Evolutionary conservation across 2,888 invertebrate genomes (phyloP).

Genomic region (Napeogenes sylphis): DNA sequence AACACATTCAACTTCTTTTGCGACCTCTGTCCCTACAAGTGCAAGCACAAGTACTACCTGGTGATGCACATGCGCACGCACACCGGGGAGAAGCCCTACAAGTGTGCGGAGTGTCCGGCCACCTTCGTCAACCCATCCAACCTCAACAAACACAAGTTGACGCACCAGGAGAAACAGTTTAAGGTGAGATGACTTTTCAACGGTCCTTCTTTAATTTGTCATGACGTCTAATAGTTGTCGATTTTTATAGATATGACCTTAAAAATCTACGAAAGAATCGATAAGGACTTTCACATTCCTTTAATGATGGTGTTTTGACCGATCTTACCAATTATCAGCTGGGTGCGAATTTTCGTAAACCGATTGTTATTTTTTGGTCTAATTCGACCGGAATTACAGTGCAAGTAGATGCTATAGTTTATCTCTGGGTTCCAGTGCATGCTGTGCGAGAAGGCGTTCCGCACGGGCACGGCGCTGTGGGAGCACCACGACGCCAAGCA

Average conservation of each 20-base stretch:
- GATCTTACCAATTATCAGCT: no score
- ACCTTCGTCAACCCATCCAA: constrained; percentile 82
- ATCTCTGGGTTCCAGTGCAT: constrained; percentile 46
- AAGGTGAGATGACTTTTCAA: constrained; percentile 48
- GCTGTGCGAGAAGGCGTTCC: constrained; percentile 68
- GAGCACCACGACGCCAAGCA: constrained; percentile 70
- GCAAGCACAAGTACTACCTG: constrained; percentile 72
- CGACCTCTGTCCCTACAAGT: constrained; percentile 71
- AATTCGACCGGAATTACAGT: no score
- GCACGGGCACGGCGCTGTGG: constrained; percentile 65
- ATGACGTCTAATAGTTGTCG: neutral
- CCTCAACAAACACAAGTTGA: constrained; percentile 80
- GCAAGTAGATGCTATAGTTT: no score
- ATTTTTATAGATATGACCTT: no score
- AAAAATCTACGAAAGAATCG: no score
- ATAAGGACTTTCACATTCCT: no score
- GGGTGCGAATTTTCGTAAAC: no score
- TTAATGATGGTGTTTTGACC: no score
- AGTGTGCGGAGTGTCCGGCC: constrained; percentile 73
- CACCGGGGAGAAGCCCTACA: constrained; percentile 71
- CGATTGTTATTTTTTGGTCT: no score
- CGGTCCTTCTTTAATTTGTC: neutral
- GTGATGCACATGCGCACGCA: constrained; percentile 78
- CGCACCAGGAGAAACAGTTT: constrained; percentile 74
- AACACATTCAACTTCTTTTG: constrained; percentile 74